Conservation (phyloP, 2,888 invertebrate genomes). For the Andrena praecox region DNA sequence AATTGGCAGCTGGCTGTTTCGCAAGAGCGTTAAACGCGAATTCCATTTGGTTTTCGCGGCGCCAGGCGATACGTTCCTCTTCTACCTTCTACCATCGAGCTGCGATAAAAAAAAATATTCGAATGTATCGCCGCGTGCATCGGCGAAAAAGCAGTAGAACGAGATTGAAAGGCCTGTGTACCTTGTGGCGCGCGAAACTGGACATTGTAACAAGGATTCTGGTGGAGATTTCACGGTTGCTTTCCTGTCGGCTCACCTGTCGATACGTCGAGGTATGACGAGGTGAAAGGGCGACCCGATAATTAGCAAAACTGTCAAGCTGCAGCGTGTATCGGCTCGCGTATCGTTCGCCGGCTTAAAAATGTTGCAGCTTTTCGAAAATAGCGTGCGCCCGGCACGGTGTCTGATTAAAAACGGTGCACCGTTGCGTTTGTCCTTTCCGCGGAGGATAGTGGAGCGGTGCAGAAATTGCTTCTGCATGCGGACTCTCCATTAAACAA, state of each 20-base stretch:
- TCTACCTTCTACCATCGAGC: neutral
- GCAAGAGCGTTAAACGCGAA: slow-evolving; percentile 26
- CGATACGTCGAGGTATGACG: slow-evolving; percentile 24
- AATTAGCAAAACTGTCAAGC: slow-evolving; percentile 45
- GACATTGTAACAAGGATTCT: neutral
- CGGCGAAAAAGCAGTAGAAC: neutral
- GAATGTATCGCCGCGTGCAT: neutral
- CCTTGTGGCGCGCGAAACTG: slow-evolving; percentile 2
- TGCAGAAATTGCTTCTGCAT: slow-evolving; percentile 24
- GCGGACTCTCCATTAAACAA: slow-evolving; percentile 22
- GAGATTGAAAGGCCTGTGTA: slow-evolving; percentile 4
- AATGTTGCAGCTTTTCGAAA: slow-evolving; percentile 12
- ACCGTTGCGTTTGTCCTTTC: neutral
- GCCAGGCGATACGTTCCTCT: neutral
- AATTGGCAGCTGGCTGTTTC: slow-evolving; percentile 31
- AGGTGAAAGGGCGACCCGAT: slow-evolving; percentile 4
- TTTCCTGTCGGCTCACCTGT: slow-evolving; percentile 27
- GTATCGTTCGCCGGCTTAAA: neutral
- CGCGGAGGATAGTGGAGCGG: neutral
- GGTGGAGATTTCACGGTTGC: slow-evolving; percentile 19
- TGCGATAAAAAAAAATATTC: slow-evolving; percentile 10
- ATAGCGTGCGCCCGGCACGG: neutral
- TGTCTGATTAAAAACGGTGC: slow-evolving; percentile 17
- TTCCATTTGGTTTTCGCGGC: slow-evolving; percentile 18
- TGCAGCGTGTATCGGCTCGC: neutral